A percentile compares a stretch with the other conserved stretches of the same genome.
These are phyloP conservation scores for Lutjanus campechanus DNA, from an alignment of 2,797 vertebrate species.

Conservation along the genomic window DNA sequence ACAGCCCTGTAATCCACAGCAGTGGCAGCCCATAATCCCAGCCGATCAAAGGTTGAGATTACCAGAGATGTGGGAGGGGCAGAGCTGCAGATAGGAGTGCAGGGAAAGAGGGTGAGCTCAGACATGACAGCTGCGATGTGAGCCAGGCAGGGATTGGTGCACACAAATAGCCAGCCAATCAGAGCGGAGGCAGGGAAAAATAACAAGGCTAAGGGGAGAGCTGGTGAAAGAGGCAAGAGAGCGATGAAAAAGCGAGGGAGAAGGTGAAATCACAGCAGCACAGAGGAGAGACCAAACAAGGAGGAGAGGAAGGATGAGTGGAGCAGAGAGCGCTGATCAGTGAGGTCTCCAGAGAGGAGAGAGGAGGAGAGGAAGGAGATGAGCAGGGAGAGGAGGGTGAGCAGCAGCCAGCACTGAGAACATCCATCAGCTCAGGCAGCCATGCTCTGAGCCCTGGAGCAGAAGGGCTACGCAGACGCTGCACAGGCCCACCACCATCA, in stretches of 20 bases:
- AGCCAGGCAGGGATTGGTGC: slow-evolving; percentile 77
- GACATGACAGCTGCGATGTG: slow-evolving; percentile 53
- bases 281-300: slow-evolving; percentile 65
- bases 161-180: slow-evolving; percentile 88
- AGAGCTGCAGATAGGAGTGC: slow-evolving; percentile 61
- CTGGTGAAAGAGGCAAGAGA: slow-evolving; percentile 77
- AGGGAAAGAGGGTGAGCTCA: slow-evolving; percentile 65
- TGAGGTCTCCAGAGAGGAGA: slow-evolving; percentile 70
- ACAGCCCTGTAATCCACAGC: slow-evolving; percentile 76
- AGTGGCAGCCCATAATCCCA: slow-evolving; percentile 75
- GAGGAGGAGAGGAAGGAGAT: slow-evolving; percentile 61
- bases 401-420: slow-evolving; percentile 68
- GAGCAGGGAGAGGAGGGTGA: slow-evolving; percentile 63
- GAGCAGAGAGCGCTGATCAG: slow-evolving; percentile 59
- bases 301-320: slow-evolving; percentile 66
- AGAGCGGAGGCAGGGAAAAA: slow-evolving; percentile 69
- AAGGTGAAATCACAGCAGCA: slow-evolving; percentile 73
- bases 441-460: slow-evolving; percentile 80
- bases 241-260: slow-evolving; percentile 80
- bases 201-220: slow-evolving; percentile 75
- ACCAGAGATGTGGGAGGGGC: slow-evolving; percentile 73
- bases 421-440: slow-evolving; percentile 74
- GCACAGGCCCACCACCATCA: slow-evolving; percentile 71
- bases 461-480: slow-evolving; percentile 69
- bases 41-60: slow-evolving; percentile 79